Conservation (phyloP, 2,113 vertebrate species). For the Hymenochirus boettgeri region DNA sequence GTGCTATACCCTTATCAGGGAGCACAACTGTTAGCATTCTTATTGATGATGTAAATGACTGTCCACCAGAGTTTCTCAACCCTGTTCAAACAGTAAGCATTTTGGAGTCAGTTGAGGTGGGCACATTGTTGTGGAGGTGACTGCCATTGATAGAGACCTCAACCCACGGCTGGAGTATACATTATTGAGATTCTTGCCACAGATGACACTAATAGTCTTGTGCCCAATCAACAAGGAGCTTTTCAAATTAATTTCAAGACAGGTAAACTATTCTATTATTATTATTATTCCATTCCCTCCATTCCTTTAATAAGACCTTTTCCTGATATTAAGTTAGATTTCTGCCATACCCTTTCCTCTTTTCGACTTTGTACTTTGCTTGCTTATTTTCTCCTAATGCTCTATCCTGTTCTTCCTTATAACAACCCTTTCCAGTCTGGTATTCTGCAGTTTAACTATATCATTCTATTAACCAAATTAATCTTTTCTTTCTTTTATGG, state of each 20-base stretch:
- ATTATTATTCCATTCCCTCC: too few species aligned
- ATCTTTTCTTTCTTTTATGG: conserved; percentile 50
- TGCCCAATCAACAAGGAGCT: conserved; percentile 75
- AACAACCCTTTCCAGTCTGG: not conserved
- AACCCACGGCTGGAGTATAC: conserved; percentile 87
- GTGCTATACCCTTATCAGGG: conserved; percentile 75
- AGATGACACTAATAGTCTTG: conserved; percentile 82
- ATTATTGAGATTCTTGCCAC: conserved; percentile 85
- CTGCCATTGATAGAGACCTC: conserved; percentile 83
- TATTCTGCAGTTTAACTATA: conserved; percentile 13
- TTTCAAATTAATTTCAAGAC: conserved; percentile 92
- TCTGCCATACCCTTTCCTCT: conserved; percentile 10
- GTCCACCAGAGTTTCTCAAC: conserved; percentile 80
- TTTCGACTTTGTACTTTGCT: not conserved
- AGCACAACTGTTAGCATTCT: conserved; percentile 76
- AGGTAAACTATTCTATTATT: conserved; percentile 58
- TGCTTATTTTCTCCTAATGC: not conserved
- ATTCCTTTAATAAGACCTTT: not conserved
- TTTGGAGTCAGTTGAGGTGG: conserved; percentile 77
- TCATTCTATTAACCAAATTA: conserved; percentile 37
- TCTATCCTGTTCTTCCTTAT: not conserved
- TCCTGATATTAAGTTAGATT: not conserved
- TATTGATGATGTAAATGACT: conserved; percentile 89
- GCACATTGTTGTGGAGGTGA: conserved; percentile 84
- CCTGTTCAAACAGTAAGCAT: conserved; percentile 82